Evolutionary conservation across 2,113 vertebrate species (phyloP).

Genomic region (Elephas maximus): DNA sequence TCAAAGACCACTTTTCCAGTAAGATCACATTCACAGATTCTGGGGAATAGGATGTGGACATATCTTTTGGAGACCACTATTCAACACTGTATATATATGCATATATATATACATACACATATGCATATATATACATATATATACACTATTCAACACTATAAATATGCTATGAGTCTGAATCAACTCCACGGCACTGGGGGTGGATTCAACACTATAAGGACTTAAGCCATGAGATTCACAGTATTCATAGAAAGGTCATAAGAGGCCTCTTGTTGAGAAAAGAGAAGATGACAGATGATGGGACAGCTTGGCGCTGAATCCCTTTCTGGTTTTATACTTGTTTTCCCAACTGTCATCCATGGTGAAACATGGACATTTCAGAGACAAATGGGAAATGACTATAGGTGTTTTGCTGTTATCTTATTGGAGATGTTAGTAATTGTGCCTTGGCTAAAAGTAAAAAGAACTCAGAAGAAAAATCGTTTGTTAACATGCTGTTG

Average conservation of each 20-base stretch:
- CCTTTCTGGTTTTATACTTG: background rate
- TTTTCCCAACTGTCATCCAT: background rate
- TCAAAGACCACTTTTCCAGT: background rate
- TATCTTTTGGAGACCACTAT: background rate
- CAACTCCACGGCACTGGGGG: no score
- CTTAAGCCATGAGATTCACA: background rate
- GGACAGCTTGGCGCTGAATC: background rate
- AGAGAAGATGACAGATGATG: background rate
- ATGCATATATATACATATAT: no score
- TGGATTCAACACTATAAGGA: background rate
- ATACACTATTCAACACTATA: no score
- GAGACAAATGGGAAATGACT: background rate
- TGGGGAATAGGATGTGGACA: background rate
- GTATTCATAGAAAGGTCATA: background rate
- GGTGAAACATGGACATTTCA: background rate
- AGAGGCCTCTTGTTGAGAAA: background rate
- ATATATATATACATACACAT: no score
- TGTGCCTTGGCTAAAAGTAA: background rate
- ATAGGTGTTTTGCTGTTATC: background rate
- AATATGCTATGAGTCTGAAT: no score
- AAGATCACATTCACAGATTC: background rate
- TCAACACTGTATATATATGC: background rate
- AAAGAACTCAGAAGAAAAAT: conserved; percentile 4
- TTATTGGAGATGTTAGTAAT: conserved; percentile 6
- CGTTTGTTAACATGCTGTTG: conserved; percentile 63